Percentiles rank a stretch among this genome's conserved stretches.
phyloP scores from a whole-genome alignment of 2,797 vertebrate genomes.

The Serranus cabrilla region DNA sequence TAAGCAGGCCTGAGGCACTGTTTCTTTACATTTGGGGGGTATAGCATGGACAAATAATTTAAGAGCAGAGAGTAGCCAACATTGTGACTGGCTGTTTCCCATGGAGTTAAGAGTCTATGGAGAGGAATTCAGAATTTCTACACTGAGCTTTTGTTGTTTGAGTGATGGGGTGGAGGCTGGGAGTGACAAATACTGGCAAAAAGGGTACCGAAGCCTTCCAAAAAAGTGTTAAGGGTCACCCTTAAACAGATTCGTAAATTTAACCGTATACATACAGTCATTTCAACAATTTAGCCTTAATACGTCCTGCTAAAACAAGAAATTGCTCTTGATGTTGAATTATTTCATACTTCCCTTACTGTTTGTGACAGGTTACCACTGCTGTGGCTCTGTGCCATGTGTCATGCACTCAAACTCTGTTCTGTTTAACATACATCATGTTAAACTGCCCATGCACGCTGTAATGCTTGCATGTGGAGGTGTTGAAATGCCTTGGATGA shows the following conservation, averaged over 20 bases:
- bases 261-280: background rate
- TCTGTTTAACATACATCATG: background rate
- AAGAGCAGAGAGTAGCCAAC: constrained; percentile 30
- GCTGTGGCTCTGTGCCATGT: background rate
- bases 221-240: background rate
- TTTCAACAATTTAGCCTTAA: background rate
- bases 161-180: constrained; percentile 4
- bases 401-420: constrained; percentile 1
- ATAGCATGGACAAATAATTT: background rate
- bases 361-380: constrained; percentile 8
- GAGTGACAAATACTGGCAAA: background rate
- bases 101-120: constrained; percentile 28
- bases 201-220: constrained; percentile 1
- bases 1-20: background rate
- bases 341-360: constrained; percentile 11
- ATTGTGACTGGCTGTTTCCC: constrained; percentile 21
- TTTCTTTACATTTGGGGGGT: constrained; percentile 30
- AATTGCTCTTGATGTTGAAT: constrained; percentile 28
- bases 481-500: constrained; percentile 14
- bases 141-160: constrained; percentile 47
- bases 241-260: constrained; percentile 15
- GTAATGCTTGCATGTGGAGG: background rate
- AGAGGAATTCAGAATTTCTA: constrained; percentile 40
- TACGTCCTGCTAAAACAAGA: background rate
- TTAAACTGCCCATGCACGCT: constrained; percentile 6